Evolutionary conservation across 2,888 invertebrate species (phyloP), one percentile per base, ranked within the genome.

Genomic region (Acrobasis suavella): DNA sequence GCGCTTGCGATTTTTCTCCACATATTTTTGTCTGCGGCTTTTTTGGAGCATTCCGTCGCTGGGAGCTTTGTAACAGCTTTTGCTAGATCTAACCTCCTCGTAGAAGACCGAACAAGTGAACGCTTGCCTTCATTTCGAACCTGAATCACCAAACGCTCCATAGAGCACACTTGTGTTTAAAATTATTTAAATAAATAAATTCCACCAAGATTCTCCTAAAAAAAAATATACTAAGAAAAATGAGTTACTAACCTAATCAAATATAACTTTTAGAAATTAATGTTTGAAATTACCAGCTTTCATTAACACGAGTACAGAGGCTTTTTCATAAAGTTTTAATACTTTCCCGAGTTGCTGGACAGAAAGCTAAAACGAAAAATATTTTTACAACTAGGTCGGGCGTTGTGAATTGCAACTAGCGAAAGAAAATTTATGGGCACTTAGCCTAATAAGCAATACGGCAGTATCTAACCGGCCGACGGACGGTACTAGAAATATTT

Each of bases 381-480:
- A 62, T 63, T 63, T 67, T 67, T 64, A 67, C 63, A 64, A 59
- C 62, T 62, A 58, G 58, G 68, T 67, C 64, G 63, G 70, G 68
- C 67, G 68, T 60, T 67, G 68, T 71, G 70, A 74, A 67, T 69
- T 65, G 68, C 66, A 67, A 68, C 66, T 67, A 69, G 66, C 63
- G 61, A 65, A 54, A 65, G 46, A 64, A 60, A 75, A 77, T 78
- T 75, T 78, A 79, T 74, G 66, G 66, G 70, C 75, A 73, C 73
- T 74, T 70, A 74, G 63, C 65, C 65, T 74, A 78, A 75, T 69
- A 76, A 71, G 72, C 65, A 64, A 67, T 70, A 60, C 69, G 66
- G 67, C 65, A 38, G 62, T 38, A 62, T 62, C 22, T 22, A 22
- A 22, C 22, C 22, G 22, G 22, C 22, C 22, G 22, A 22, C 22